These are phyloP conservation scores for Lontra canadensis DNA, from an alignment of 2,113 vertebrate species.

Conservation along the genomic window DNA sequence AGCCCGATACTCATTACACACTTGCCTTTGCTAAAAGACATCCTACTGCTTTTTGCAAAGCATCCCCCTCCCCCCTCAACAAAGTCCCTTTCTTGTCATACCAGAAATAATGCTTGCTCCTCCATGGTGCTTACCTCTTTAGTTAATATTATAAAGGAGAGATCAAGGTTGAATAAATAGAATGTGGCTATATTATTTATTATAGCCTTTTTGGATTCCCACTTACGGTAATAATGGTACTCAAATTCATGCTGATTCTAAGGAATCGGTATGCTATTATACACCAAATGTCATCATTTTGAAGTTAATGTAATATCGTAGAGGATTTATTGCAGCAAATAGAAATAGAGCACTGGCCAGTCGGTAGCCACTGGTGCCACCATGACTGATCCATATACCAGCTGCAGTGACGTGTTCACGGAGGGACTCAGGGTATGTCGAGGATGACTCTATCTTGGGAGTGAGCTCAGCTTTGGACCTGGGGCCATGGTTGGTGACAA, in stretches of 20 bases:
- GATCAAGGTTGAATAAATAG: conserved; percentile 75
- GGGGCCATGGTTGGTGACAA: fast-evolving
- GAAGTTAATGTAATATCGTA: conserved; percentile 51
- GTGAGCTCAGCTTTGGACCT: background rate
- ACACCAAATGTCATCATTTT: conserved; percentile 58
- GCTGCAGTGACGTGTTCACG: background rate
- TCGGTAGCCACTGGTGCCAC: background rate
- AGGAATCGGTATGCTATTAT: conserved; percentile 72
- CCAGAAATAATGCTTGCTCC: conserved; percentile 62
- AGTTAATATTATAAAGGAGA: conserved; percentile 74
- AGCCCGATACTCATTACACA: conserved; percentile 61
- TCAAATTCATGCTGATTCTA: conserved; percentile 68
- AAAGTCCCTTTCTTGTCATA: conserved; percentile 51
- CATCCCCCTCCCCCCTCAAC: background rate
- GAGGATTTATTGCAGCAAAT: conserved; percentile 50
- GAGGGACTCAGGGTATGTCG: fast-evolving
- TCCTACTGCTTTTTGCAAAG: conserved; percentile 7
- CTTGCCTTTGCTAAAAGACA: conserved; percentile 74
- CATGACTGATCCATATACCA: too few species aligned
- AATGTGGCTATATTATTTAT: conserved; percentile 76
- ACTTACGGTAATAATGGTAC: conserved; percentile 62
- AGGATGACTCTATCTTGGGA: background rate
- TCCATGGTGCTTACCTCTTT: conserved; percentile 61
- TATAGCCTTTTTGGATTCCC: conserved; percentile 59
- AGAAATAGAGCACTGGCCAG: conserved; percentile 10